phyloP scores from a whole-genome alignment of 2,113 vertebrate genomes.

The Sylvilagus bachmani region DNA sequence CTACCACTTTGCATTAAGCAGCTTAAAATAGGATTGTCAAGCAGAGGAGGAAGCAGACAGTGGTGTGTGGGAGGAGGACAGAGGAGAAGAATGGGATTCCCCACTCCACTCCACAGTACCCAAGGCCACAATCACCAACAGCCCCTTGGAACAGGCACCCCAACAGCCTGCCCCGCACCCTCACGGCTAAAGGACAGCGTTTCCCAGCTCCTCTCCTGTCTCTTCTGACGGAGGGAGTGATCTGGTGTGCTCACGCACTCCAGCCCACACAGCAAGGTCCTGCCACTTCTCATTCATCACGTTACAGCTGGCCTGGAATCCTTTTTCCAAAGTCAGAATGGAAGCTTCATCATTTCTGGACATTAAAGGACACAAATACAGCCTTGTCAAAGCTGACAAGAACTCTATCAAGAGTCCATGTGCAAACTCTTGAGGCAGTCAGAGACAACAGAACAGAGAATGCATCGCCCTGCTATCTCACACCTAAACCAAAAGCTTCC shows the following conservation, averaged over 20 bases:
- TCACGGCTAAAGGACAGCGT: neutral
- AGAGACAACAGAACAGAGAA: neutral
- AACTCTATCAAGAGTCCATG: neutral
- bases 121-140: neutral
- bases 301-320: neutral
- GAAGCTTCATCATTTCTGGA: slow-evolving; percentile 19
- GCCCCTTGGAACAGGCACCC: neutral
- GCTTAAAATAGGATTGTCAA: slow-evolving; percentile 28
- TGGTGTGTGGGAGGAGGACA: neutral
- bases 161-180: neutral
- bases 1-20: slow-evolving; percentile 22
- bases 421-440: neutral
- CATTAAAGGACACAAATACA: neutral
- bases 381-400: neutral
- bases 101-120: neutral
- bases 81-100: neutral
- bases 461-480: neutral
- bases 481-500: neutral
- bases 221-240: neutral
- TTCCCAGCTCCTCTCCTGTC: neutral
- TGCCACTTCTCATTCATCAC: neutral
- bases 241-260: neutral
- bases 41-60: neutral
- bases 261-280: neutral
- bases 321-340: neutral